Conservation (phyloP, 2,888 invertebrate species). For the Rhodophaea formosa region DNA sequence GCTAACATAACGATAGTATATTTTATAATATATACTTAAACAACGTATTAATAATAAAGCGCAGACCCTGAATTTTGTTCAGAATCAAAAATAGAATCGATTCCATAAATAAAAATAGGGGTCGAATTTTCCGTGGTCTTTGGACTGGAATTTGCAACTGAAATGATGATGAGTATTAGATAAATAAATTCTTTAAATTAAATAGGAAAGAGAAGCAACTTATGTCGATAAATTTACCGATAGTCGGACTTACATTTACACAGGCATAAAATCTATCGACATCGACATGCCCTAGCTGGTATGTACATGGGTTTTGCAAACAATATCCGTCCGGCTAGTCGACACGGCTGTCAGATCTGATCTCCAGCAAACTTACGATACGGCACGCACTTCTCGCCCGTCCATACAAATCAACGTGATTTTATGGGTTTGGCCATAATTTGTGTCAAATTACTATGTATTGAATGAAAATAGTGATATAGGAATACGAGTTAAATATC, state of each 20-base stretch:
- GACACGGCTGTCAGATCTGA: constrained; percentile 40
- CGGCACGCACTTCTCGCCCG: background rate
- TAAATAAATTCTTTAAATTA: too few relatives aligned
- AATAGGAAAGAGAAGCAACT: background rate
- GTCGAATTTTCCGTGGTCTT: too few relatives aligned
- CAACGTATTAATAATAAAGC: too few relatives aligned
- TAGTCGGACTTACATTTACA: too few relatives aligned
- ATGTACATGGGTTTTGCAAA: constrained; percentile 30
- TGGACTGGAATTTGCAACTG: too few relatives aligned
- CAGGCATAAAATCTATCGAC: constrained; percentile 4
- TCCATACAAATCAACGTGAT: constrained; percentile 15
- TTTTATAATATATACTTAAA: too few relatives aligned
- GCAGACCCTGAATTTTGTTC: too few relatives aligned
- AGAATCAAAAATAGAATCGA: too few relatives aligned
- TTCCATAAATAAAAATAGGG: too few relatives aligned
- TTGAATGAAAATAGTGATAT: background rate
- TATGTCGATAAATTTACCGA: background rate
- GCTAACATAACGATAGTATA: too few relatives aligned
- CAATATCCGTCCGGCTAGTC: constrained; percentile 39
- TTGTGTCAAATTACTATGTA: background rate
- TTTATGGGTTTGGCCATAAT: background rate
- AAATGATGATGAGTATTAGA: too few relatives aligned
- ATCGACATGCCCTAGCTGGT: background rate
- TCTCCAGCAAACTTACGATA: constrained; percentile 38
- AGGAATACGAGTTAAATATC: too few relatives aligned